Evolutionary conservation across 2,113 vertebrate species (phyloP), one percentile per base, ranked within the genome.

Genomic region (Thermophis baileyi): DNA sequence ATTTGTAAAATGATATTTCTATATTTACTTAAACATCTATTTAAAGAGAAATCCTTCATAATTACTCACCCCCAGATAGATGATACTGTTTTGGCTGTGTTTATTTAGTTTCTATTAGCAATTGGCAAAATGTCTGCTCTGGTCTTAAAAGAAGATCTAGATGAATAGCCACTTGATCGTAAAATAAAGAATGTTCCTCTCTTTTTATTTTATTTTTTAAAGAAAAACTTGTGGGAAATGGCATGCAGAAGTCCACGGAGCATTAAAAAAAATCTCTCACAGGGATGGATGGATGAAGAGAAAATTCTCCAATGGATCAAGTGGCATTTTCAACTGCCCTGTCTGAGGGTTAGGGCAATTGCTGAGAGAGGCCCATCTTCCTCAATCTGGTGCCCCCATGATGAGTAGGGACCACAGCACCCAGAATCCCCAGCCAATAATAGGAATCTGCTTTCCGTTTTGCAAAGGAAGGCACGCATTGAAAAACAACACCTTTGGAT

Each of bases 11-110:
- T 86, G 97, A 98, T 97, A 97, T 97, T 97, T 97, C 97, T 98
- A 97, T 98, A 98, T 98, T 98, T 98, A 98, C 97, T 97, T 96
- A 97, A 96, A 97, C 94, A 95, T 97, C 98, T 98, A 97, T 98
- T 98, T 98, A 97, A 98, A 98, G 97, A 98, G 97, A 97, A 97
- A 98, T 98, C 98, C 97, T 96, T 98, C 96, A 97, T 95, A 98
- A 97, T 97, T 97, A 98, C 97, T 98, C 98, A 97, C 97, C 97
- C 94, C 12, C 94, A 90, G 97, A 97, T 94, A 96, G 96, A 97
- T 96, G 97, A 98, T 97, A 97, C 96, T 98, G 97, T 98, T 98
- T 93, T 98, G 97, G 96, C 96, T 97, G 90, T 98, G 98, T 98
- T 98, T 97, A 95, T 97, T 96, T 97, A 97, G 98, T 98, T 98